Percentiles rank a stretch among this genome's conserved stretches.
phyloP scores from a whole-genome alignment of 2,888 invertebrate species.

The Flabesymbios commensalis region DNA sequence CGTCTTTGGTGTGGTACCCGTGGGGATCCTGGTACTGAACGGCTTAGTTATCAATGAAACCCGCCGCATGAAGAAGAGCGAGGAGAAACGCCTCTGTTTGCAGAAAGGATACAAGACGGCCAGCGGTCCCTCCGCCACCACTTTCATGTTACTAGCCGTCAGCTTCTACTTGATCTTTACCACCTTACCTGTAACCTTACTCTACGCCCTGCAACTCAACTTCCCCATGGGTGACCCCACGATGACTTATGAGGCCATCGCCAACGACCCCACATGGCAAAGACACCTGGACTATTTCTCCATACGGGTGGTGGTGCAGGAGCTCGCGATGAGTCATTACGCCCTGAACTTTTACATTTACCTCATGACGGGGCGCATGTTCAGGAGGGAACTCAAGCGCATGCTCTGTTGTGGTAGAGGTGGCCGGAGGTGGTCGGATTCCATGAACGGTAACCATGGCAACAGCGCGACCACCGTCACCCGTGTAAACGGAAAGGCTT shows the following conservation, averaged over 20 bases:
- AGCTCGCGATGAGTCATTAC: constrained; percentile 53
- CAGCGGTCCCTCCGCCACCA: constrained; percentile 50
- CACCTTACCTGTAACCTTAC: constrained; percentile 50
- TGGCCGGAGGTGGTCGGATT: no score
- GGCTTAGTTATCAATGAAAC: constrained; percentile 56
- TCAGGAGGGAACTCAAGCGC: constrained; percentile 45
- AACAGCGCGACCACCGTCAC: no score
- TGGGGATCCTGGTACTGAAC: constrained; percentile 57
- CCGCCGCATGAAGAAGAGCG: constrained; percentile 31
- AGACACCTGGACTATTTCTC: constrained; percentile 45
- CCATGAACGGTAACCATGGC: no score
- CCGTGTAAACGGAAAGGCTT: no score
- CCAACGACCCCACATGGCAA: constrained; percentile 46
- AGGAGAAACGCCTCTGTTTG: constrained; percentile 27
- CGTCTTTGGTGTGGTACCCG: constrained; percentile 54
- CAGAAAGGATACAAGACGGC: constrained; percentile 22
- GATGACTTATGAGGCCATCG: constrained; percentile 43
- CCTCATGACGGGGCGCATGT: constrained; percentile 56
- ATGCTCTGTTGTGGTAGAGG: constrained; percentile 6
- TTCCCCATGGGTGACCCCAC: constrained; percentile 36
- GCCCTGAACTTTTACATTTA: constrained; percentile 59
- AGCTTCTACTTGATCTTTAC: constrained; percentile 55
- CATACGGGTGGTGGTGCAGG: constrained; percentile 45
- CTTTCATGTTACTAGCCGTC: constrained; percentile 57
- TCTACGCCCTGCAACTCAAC: constrained; percentile 42